Base-by-base conservation (phyloP, 2,888 invertebrate species). In the Andrena fulva region DNA sequence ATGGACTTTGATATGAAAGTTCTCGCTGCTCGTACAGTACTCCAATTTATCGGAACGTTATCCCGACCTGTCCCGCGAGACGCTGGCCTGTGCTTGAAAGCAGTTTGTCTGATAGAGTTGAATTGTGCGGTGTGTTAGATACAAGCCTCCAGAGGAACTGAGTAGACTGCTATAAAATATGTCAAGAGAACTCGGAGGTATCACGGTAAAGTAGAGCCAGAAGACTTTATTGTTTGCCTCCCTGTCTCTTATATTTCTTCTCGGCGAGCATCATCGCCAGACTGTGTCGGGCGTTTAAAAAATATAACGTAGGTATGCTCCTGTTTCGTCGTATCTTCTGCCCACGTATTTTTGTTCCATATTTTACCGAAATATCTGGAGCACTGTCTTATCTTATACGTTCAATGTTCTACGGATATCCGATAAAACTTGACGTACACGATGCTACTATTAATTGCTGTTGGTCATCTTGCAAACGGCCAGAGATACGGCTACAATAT, bases 31-130 rank as follows among this genome's bases (percentile, higher is more conserved):
- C 56, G 70, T 54, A 68, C 48, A 54, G 48, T 31, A 60, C 29
- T 67, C 60, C 80, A 85, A 85, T 85, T 86, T 86, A 86, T 87
- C 80, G 86, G 77, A 72, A 85, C 76, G 85, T 80, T 85, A 78
- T 80, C 52, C 77, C 31, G 35, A 27, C 29, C 42, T 29, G 76
- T 56, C 82, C 62, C 80, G 12, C 16, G 86, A 52, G 78, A 77
- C 42, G 56, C 29, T 24, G 54, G 60, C 42, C 77, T 83, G 67
- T 74, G 80, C 83, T 70, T 78, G 73, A 75, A 78, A 85, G 85
- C 85, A 85, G 82, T 82, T 86, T 80, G 72, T 64, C 72, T 42
- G 78, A 85, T 77, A 76, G 73, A 82, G 80, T 66, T 78, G 85
- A 85, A 86, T 86, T 71, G 85, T 69, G 70, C 77, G 82, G 73